Percentiles rank a stretch among this genome's conserved stretches.
phyloP scores from a whole-genome alignment of 1,140 invertebrate genomes.

The Argopecten irradians region DNA sequence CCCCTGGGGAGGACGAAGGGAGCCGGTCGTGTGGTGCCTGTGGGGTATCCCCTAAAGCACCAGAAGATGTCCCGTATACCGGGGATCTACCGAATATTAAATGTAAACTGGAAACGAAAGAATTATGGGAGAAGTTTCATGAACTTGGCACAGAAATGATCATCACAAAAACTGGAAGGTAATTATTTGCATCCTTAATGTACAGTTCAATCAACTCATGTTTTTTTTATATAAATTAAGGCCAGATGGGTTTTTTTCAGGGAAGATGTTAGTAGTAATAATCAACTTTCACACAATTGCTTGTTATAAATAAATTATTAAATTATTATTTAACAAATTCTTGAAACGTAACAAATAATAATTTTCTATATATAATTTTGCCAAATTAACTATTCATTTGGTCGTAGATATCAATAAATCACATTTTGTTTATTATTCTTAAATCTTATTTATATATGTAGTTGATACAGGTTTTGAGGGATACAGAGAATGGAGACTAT shows the following conservation, averaged over 20 bases:
- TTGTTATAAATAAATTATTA: too few species aligned
- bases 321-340: too few species aligned
- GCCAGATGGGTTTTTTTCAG: too few species aligned
- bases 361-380: neutral
- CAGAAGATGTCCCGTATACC: conserved; percentile 20
- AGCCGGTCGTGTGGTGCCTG: neutral
- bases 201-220: too few species aligned
- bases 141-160: conserved; percentile 99
- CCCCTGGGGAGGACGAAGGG: neutral
- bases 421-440: neutral
- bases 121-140: conserved; percentile 99
- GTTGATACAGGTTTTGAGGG: too few species aligned
- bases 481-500: neutral
- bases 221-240: too few species aligned
- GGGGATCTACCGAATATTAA: conserved; percentile 50
- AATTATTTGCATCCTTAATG: too few species aligned
- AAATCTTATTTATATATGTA: neutral
- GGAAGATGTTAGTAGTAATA: too few species aligned
- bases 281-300: too few species aligned
- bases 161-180: conserved; percentile 99
- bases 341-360: neutral
- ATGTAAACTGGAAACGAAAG: conserved; percentile 76
- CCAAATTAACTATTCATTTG: neutral
- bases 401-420: neutral
- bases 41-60: neutral